Base-by-base conservation (phyloP, 2,888 invertebrate genomes). In the Listrodromus nycthemerus region DNA sequence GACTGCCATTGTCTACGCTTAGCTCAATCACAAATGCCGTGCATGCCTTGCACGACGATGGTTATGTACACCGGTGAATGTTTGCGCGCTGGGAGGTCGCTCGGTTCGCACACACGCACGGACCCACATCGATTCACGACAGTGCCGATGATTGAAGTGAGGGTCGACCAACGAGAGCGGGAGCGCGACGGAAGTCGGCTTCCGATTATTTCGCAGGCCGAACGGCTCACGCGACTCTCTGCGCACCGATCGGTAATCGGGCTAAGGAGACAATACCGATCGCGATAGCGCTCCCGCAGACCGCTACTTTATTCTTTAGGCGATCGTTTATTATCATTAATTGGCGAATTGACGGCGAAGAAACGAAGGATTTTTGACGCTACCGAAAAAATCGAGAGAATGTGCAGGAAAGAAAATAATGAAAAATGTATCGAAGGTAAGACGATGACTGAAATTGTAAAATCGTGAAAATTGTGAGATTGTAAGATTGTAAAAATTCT, bases 11-110 rank as follows among this genome's bases (percentile, higher is more conserved):
- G 90, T 90, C 89, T 89, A 88, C 87, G 86, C 89, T 90, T 89
- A 90, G 89, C 89, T 86, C 89, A 90, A 90, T 90, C 89, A 89
- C 89, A 89, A 90, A 89, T 88, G 85, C 88, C 80, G 55, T 24
- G 55, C 55, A 55, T 55, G 24, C 55, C 55, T 50, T 55, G 21
- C 55, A 55, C 50, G 66, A 58, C 87, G 85, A 83, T 79, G 85
- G 85, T 82, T 86, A 87, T 82, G 82, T 86, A 83, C 74, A 86
- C 83, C n/a, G n/a, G 27, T 5, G 67, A 30, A 86, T 61, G 27
- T 45, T 21, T 65, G 65, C 19, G 24, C 30, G 33, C 71, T 63
- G 33, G 55, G 63, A 65, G 16, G 19, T 48, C 30, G 41, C 19
- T 69, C n/a, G 27, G 21, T 61, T n/a, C 16, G 24, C 55, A 55